Conservation (phyloP, 2,888 invertebrate genomes). For the Rhyacophila evoluta region DNA sequence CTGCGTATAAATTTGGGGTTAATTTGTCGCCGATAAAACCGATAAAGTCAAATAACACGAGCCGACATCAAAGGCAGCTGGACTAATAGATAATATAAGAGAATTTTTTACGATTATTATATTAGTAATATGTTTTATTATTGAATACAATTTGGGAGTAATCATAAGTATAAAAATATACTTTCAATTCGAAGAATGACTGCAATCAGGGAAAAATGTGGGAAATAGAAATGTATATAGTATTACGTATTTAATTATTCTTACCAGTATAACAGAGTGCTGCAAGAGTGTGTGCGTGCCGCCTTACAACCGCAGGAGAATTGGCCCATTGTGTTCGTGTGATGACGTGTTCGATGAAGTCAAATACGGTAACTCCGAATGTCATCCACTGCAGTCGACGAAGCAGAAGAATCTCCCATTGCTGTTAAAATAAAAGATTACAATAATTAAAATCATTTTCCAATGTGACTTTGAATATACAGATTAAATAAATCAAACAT, state of each 20-base stretch:
- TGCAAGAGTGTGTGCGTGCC: conserved; percentile 82
- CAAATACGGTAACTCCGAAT: conserved; percentile 82
- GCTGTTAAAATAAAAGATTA: conserved; percentile 64
- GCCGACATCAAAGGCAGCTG: neutral
- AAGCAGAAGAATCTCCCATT: conserved; percentile 84
- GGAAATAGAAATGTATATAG: too few relatives aligned
- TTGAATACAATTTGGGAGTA: too few relatives aligned
- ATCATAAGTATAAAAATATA: too few relatives aligned
- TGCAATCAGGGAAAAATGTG: too few relatives aligned
- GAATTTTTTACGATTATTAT: too few relatives aligned
- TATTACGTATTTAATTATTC: too few relatives aligned
- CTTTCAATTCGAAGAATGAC: too few relatives aligned
- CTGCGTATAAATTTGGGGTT: neutral
- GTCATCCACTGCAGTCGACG: conserved; percentile 85
- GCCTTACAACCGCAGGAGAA: conserved; percentile 72
- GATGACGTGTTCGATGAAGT: conserved; percentile 85
- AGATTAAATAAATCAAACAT: too few relatives aligned
- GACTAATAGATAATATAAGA: neutral
- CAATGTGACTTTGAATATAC: too few relatives aligned
- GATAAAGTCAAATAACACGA: neutral
- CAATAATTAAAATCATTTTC: too few relatives aligned
- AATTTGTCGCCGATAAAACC: neutral
- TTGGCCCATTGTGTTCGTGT: conserved; percentile 74
- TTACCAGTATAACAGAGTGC: conserved; percentile 85
- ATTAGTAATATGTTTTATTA: too few relatives aligned